Evolutionary conservation across 2,888 invertebrate genomes (phyloP).

Genomic region (Dromius quadrimaculatus): DNA sequence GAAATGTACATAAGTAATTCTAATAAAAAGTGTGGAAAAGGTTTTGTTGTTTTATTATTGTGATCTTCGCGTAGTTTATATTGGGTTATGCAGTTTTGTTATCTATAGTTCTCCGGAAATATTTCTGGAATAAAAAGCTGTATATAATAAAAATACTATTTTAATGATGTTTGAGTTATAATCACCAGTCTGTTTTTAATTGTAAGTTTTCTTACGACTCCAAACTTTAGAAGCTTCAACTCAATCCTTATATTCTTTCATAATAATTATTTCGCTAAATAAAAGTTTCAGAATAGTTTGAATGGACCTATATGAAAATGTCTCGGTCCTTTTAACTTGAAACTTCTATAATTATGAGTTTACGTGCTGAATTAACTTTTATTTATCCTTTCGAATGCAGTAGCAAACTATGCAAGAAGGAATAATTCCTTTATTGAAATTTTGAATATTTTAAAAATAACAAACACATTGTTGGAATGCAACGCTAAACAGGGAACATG

Average conservation of each 20-base stretch:
- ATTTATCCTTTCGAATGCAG: background rate
- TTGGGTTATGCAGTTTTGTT: no score
- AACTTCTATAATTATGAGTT: background rate
- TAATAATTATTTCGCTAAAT: background rate
- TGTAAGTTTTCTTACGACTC: no score
- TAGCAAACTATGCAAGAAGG: background rate
- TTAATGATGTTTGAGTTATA: no score
- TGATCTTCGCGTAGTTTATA: no score
- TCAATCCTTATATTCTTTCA: background rate
- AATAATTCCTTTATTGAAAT: slow-evolving; percentile 29
- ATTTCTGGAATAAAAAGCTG: no score
- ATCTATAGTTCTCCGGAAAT: no score
- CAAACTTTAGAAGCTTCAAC: no score
- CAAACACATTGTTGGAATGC: slow-evolving; percentile 1
- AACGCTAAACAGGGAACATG: background rate
- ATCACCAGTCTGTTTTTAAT: no score
- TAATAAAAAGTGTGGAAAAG: no score
- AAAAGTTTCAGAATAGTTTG: background rate
- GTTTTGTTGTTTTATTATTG: no score
- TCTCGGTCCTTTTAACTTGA: background rate
- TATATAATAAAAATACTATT: no score
- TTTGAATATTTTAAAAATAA: slow-evolving; percentile 5
- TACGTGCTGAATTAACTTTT: background rate
- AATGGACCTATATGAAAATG: background rate
- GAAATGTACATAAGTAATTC: no score